Conservation (phyloP, 2,797 vertebrate species). For the Parambassis ranga region DNA sequence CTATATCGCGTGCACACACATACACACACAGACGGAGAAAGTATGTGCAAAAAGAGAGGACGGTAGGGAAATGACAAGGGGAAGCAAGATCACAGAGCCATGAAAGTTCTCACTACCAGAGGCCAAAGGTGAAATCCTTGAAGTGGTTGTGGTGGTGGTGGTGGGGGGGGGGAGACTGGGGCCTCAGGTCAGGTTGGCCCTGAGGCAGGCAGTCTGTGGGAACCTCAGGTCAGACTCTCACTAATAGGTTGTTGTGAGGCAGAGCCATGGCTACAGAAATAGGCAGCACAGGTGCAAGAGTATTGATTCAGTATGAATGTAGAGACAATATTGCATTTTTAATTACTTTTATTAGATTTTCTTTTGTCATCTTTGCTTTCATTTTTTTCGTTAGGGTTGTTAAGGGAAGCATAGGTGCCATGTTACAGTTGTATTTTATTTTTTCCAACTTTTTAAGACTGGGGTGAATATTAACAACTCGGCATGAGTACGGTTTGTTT, state of each 20-base stretch:
- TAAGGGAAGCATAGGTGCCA: too few relatives aligned
- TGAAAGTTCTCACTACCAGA: conserved; percentile 49
- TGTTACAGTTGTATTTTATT: too few relatives aligned
- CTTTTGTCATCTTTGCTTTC: background rate
- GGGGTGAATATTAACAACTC: background rate
- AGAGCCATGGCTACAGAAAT: background rate
- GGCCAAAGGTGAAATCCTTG: conserved; percentile 59
- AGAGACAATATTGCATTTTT: too few relatives aligned
- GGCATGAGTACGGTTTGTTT: background rate
- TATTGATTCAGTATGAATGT: too few relatives aligned
- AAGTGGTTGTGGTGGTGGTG: too few relatives aligned
- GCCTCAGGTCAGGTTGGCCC: conserved; percentile 44
- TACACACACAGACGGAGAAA: background rate
- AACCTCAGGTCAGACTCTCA: conserved; percentile 15
- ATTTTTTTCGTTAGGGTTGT: too few relatives aligned
- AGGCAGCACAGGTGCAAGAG: background rate
- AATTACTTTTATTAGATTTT: too few relatives aligned
- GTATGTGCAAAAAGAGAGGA: conserved; percentile 6
- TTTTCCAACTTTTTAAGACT: too few relatives aligned
- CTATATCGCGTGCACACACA: background rate
- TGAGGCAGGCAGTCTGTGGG: conserved; percentile 38
- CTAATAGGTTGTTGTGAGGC: conserved; percentile 8
- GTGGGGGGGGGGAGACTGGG: conserved; percentile 23
- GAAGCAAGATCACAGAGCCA: conserved; percentile 35
- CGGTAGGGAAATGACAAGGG: background rate